Conservation (phyloP, 2,113 vertebrate genomes). For the Myocastor coypus region DNA sequence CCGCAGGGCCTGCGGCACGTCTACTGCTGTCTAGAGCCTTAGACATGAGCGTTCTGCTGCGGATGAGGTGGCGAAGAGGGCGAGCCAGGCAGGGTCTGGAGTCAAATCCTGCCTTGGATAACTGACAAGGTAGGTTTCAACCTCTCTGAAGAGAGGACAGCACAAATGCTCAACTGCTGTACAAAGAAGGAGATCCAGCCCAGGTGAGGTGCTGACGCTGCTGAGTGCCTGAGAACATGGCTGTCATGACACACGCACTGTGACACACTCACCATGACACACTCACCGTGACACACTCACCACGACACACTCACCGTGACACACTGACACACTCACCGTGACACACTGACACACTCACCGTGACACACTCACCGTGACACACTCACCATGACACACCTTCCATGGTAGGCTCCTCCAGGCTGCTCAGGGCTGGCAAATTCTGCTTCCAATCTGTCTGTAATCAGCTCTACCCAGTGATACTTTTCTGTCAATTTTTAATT, state of each 20-base stretch:
- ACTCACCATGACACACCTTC: too few species aligned
- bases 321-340: too few species aligned
- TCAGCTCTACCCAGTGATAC: background rate
- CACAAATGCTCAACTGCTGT: background rate
- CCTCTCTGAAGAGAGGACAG: background rate
- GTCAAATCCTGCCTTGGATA: background rate
- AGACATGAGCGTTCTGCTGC: too few species aligned
- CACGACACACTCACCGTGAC: too few species aligned
- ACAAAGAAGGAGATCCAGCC: background rate
- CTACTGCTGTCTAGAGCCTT: background rate
- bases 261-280: too few species aligned
- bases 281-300: too few species aligned
- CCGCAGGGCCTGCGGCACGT: accelerated
- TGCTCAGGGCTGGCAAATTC: background rate
- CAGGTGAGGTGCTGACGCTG: accelerated
- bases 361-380: too few species aligned
- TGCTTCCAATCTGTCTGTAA: background rate
- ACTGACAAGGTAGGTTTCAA: background rate
- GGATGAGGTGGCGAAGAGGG: background rate
- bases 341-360: too few species aligned
- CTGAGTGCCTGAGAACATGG: background rate
- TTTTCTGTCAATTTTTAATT: background rate
- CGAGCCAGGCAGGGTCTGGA: background rate
- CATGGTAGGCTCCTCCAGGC: background rate
- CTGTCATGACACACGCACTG: background rate